phyloP scores from a whole-genome alignment of 1,140 invertebrate species.

The Epicauta chinensis region DNA sequence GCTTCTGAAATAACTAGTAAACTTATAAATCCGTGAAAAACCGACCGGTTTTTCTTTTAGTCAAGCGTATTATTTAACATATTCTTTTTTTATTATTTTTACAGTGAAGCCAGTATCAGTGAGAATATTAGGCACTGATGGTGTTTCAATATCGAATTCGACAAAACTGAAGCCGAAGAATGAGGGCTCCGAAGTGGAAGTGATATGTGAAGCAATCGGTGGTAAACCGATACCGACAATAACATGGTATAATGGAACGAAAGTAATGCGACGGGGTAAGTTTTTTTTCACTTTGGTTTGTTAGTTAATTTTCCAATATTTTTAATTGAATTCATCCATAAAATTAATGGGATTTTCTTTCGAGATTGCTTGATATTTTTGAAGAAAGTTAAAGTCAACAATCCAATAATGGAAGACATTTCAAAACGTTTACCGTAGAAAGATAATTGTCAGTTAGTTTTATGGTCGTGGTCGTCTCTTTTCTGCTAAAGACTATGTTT shows the following conservation, averaged over 20 bases:
- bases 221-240: conserved; percentile 72
- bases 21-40: no score
- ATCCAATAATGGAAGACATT: neutral
- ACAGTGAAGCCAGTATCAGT: conserved; percentile 66
- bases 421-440: conserved; percentile 14
- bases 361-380: neutral
- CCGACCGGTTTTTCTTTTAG: no score
- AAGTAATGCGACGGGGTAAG: conserved; percentile 59
- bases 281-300: conserved; percentile 18
- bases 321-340: neutral
- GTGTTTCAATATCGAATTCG: conserved; percentile 49
- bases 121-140: conserved; percentile 48
- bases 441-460: conserved; percentile 30
- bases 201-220: conserved; percentile 64
- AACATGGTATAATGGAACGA: conserved; percentile 66
- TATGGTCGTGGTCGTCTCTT: conserved; percentile 19
- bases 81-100: conserved; percentile 43
- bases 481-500: conserved; percentile 3
- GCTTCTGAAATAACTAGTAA: neutral
- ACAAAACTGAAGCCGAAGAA: conserved; percentile 61
- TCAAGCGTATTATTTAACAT: neutral
- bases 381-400: neutral
- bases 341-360: no score
- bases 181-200: conserved; percentile 58
- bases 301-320: no score